Conservation (phyloP, 2,797 vertebrate species). For the Oryzias sinensis region DNA sequence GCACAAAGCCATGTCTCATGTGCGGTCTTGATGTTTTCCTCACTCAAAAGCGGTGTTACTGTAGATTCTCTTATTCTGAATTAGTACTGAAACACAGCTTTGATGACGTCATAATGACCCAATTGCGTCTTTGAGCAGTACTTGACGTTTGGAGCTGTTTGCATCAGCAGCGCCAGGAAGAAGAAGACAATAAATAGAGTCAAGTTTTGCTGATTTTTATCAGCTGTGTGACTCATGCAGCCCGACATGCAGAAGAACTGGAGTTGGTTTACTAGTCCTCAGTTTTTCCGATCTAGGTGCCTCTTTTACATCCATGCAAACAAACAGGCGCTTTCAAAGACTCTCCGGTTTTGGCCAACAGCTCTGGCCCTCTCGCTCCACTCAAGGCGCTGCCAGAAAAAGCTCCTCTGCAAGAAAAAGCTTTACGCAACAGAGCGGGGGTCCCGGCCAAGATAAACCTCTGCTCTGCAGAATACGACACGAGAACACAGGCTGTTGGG, state of each 20-base stretch:
- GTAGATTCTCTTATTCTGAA: slow-evolving; percentile 16
- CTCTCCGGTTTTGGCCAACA: slow-evolving; percentile 57
- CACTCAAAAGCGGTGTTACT: slow-evolving; percentile 21
- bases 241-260: slow-evolving; percentile 25
- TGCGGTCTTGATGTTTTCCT: slow-evolving; percentile 43
- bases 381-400: slow-evolving; percentile 58
- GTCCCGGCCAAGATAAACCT: slow-evolving; percentile 68
- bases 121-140: slow-evolving; percentile 19
- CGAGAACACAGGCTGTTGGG: slow-evolving; percentile 59
- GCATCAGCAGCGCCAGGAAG: slow-evolving; percentile 5
- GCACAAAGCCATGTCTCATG: slow-evolving; percentile 44
- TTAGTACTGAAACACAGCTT: slow-evolving; percentile 16
- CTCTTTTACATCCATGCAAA: slow-evolving; percentile 55
- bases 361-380: slow-evolving; percentile 39
- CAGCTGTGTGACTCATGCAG: slow-evolving; percentile 19
- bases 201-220: slow-evolving; percentile 14
- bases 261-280: slow-evolving; percentile 39
- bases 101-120: slow-evolving; percentile 22
- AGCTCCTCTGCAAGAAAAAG: slow-evolving; percentile 54
- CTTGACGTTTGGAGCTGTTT: slow-evolving; percentile 12
- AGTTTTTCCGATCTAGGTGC: slow-evolving; percentile 39
- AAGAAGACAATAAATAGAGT: slow-evolving; percentile 11
- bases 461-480: slow-evolving; percentile 62
- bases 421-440: slow-evolving; percentile 49
- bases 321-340: slow-evolving; percentile 49